Conservation (phyloP, 1,140 invertebrate species). For the Amphibalanus amphitrite region DNA sequence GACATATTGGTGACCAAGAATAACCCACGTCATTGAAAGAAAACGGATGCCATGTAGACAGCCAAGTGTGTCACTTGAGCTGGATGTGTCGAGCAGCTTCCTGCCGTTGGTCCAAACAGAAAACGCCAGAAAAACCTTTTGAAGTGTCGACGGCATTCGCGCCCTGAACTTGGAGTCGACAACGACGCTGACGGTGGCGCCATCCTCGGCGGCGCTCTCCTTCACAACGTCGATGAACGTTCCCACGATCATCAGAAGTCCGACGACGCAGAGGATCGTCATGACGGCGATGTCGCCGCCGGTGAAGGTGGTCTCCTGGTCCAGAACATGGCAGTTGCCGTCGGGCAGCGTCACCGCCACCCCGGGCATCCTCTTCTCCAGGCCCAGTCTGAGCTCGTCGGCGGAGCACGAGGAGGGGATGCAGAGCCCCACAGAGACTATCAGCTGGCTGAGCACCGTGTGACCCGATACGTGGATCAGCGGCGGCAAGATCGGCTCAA, state of each 20-base stretch:
- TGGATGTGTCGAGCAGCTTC: too few species aligned
- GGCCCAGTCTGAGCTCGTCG: not conserved
- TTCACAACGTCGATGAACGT: not conserved
- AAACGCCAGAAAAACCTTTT: too few species aligned
- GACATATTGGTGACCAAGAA: not conserved
- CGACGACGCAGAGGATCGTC: not conserved
- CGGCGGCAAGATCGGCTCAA: too few species aligned
- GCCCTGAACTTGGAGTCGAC: not conserved
- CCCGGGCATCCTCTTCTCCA: not conserved
- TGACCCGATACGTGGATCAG: too few species aligned
- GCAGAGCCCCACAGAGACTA: too few species aligned
- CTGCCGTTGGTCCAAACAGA: too few species aligned
- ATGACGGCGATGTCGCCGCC: not conserved
- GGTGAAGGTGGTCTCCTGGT: not conserved
- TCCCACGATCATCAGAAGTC: not conserved
- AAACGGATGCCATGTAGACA: too few species aligned
- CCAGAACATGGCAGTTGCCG: not conserved
- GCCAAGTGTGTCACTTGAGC: too few species aligned
- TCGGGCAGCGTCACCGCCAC: not conserved
- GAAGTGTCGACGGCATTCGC: too few species aligned
- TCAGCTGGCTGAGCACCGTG: too few species aligned
- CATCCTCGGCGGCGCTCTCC: not conserved
- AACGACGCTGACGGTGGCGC: not conserved
- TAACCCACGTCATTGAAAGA: not conserved
- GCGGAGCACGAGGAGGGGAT: too few species aligned